A percentile compares a stretch with the other conserved stretches of the same genome.
phyloP scores from a whole-genome alignment of 2,797 vertebrate genomes.

The Remorina albescens region DNA sequence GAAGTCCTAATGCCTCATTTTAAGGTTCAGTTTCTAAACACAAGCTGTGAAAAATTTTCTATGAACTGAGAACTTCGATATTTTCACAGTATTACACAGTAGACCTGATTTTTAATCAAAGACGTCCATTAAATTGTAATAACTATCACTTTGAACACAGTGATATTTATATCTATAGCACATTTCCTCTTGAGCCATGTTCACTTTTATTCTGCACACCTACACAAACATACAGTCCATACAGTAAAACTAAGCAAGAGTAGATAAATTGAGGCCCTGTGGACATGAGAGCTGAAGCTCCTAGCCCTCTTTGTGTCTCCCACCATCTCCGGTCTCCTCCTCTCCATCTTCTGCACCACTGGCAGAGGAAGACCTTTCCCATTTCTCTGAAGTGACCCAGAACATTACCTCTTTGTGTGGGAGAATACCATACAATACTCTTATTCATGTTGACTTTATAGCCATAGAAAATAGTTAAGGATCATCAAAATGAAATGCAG shows the following conservation, averaged over 20 bases:
- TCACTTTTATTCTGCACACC: slow-evolving; percentile 6
- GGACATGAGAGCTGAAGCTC: slow-evolving; percentile 5
- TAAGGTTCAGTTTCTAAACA: too few relatives aligned
- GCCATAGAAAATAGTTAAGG: background rate
- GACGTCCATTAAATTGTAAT: too few relatives aligned
- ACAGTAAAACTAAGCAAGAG: background rate
- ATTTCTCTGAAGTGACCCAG: slow-evolving; percentile 5
- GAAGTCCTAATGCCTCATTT: too few relatives aligned
- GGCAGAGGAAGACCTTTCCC: slow-evolving; percentile 49
- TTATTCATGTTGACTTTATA: slow-evolving; percentile 23
- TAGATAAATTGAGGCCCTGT: slow-evolving; percentile 4
- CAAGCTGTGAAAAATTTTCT: too few relatives aligned
- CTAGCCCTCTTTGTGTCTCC: background rate
- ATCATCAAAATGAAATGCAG: slow-evolving; percentile 22
- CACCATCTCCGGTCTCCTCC: slow-evolving; percentile 20
- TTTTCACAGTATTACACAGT: too few relatives aligned
- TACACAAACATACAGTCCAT: background rate
- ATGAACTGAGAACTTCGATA: too few relatives aligned
- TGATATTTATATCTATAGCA: background rate
- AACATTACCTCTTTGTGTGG: slow-evolving; percentile 28
- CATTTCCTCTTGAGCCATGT: slow-evolving; percentile 2
- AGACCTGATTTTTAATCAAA: too few relatives aligned
- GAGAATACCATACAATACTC: slow-evolving; percentile 15
- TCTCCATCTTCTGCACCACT: slow-evolving; percentile 36
- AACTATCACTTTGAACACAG: background rate